Evolutionary conservation across 2,888 invertebrate genomes (phyloP), one percentile per base, ranked within the genome.

Genomic region (Charanyca ferruginea): DNA sequence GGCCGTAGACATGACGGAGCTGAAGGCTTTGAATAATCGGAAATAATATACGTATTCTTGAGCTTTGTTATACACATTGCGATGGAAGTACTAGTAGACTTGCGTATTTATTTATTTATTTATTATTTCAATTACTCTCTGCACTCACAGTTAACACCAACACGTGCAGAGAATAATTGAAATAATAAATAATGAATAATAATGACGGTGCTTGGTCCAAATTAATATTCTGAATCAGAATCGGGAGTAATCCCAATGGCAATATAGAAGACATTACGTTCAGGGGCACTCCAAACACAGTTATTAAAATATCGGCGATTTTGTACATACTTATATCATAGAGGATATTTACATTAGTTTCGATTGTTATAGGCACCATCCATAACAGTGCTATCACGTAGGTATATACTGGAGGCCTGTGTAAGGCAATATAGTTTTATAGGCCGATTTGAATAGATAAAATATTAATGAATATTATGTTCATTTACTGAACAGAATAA

Each of bases 21-120:
- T 52, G 32, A 62, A 58, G 66, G 28, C 9, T 49, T 70, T 75
- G 71, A 71, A 44, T 20, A 48, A 60, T 65, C 44, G 18, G 57
- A 58, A 45, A 54, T 63, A 54, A 55, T 55, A 58, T 52, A 68
- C 23, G 9, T 13, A 18, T 9, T 11, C 2, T 9, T 2, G 32
- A 32, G 32, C 9, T n/a, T n/a, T n/a, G n/a, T n/a, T n/a, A n/a
- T n/a, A n/a, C n/a, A n/a, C 7, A 42, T 41, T 51, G 18, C 22
- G 9, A 38, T 41, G 2, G 9, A 35, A 35, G 2, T 35, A 4
- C 38, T 38, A 13, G 13, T 13, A 28, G 35, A 35, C 35, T 35
- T 35, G 28, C 28, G 28, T 28, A 7, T 28, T 28, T n/a, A n/a
- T n/a, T n/a, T n/a, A n/a, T n/a, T n/a, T n/a, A n/a, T n/a, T n/a